Evolutionary conservation across 2,797 vertebrate genomes (phyloP).

Genomic region (Holocentrus rufus): DNA sequence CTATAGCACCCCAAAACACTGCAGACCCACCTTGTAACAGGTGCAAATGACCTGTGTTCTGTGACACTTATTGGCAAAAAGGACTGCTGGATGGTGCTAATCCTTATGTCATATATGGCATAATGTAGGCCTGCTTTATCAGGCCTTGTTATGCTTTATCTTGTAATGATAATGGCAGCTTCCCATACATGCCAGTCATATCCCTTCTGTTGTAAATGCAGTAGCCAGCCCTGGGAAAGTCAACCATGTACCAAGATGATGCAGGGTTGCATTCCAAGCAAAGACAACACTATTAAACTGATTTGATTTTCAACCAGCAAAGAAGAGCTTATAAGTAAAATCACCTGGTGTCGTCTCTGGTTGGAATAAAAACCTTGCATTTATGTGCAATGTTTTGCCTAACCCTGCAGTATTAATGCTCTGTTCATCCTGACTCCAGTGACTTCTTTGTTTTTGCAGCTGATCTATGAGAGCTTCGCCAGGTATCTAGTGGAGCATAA

Average conservation of each 20-base stretch:
- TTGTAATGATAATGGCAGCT: too few relatives aligned
- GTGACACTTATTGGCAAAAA: background rate
- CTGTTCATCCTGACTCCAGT: background rate
- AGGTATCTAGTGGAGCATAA: slow-evolving; percentile 91
- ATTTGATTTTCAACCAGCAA: too few relatives aligned
- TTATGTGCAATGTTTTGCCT: too few relatives aligned
- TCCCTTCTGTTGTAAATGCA: too few relatives aligned
- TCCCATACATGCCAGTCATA: too few relatives aligned
- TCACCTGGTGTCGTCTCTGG: too few relatives aligned
- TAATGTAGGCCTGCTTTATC: background rate
- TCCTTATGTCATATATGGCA: background rate
- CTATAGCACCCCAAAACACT: background rate
- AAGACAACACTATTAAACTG: too few relatives aligned
- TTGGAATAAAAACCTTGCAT: too few relatives aligned
- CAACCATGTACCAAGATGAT: too few relatives aligned
- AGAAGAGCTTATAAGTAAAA: too few relatives aligned
- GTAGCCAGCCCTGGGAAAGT: too few relatives aligned
- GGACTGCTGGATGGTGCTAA: background rate
- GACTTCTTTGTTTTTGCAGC: slow-evolving; percentile 77
- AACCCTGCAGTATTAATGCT: background rate
- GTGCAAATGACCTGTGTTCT: background rate
- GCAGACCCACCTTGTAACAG: background rate
- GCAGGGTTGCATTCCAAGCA: too few relatives aligned
- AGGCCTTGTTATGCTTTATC: background rate
- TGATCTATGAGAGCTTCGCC: slow-evolving; percentile 95